These are phyloP conservation scores for Tholera decimalis DNA, from an alignment of 2,888 invertebrate species.

Conservation along the genomic window DNA sequence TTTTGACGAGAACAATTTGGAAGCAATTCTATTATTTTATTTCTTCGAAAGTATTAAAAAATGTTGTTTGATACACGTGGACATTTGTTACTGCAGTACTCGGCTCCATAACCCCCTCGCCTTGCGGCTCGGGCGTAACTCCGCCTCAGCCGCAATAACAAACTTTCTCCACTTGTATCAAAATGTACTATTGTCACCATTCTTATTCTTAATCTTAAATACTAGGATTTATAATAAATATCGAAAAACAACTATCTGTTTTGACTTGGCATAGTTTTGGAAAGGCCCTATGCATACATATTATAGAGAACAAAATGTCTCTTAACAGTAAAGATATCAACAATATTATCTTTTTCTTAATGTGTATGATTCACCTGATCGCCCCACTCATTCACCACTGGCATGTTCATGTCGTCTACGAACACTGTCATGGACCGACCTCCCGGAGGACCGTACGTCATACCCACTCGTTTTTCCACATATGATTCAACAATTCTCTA, in stretches of 20 bases:
- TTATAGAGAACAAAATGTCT: background rate
- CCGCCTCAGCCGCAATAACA: too few species aligned
- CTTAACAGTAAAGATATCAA: background rate
- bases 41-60: too few species aligned
- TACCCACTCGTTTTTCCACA: conserved; percentile 97
- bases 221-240: too few species aligned
- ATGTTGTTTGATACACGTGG: too few species aligned
- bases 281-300: background rate
- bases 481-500: conserved; percentile 97
- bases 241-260: background rate
- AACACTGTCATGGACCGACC: conserved; percentile 96
- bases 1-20: too few species aligned
- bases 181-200: too few species aligned
- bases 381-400: conserved; percentile 97
- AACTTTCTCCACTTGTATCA: too few species aligned
- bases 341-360: background rate
- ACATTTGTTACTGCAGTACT: too few species aligned
- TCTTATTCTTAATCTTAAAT: too few species aligned
- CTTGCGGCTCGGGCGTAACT: too few species aligned
- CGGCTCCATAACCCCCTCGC: too few species aligned
- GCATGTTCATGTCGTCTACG: conserved; percentile 98
- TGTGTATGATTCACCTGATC: conserved; percentile 92
- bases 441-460: conserved; percentile 96
- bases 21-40: too few species aligned
- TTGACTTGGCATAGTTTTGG: background rate